Base-by-base conservation (phyloP, 1,140 invertebrate genomes). In the Leptopilina clavipes region DNA sequence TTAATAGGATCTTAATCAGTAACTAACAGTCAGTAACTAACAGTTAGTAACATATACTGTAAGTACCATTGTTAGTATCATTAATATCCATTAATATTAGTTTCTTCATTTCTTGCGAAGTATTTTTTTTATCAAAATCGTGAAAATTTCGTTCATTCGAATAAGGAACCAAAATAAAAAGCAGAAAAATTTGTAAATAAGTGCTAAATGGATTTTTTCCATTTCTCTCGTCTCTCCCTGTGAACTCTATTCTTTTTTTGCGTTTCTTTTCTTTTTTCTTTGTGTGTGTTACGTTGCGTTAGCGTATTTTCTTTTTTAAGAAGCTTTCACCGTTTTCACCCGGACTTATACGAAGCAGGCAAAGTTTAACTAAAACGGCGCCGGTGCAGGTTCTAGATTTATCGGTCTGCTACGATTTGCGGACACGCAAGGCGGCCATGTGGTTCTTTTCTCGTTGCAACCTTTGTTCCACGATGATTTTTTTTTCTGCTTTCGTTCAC, bases 351-450 rank as follows among this genome's bases (percentile, higher is more conserved):
- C 80, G 78, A n/a, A 79, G 76, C 81, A 77, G 79, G 84, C 79
- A 79, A 86, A 82, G 79, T 83, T 83, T 83, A 84, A 81, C 80
- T 83, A 83, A 84, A 82, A 80, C 79, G 83, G 81, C 78, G 83
- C 80, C 83, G 83, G 82, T 80, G 82, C 81, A 83, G 83, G 80
- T 79, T 79, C 83, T 84, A 85, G 86, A 87, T 87, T 86, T 87
- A 87, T 87, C 79, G 83, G 81, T 83, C 84, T 82, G 82, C 80
- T 76, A 54, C 70, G 75, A 79, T 73, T 77, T 79, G 82, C 79
- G 78, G 77, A 83, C 78, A 80, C 80, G 59, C 78, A 82, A 79
- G 78, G 71, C 77, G 73, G 78, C 76, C 79, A 77, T 79, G 73
- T 72, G 78, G 74, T 45, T 76, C 72, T 73, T 70, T 75, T 80